These are phyloP conservation scores for Pygmarrhopalites habei DNA, from an alignment of 1,140 invertebrate species.

Conservation along the genomic window DNA sequence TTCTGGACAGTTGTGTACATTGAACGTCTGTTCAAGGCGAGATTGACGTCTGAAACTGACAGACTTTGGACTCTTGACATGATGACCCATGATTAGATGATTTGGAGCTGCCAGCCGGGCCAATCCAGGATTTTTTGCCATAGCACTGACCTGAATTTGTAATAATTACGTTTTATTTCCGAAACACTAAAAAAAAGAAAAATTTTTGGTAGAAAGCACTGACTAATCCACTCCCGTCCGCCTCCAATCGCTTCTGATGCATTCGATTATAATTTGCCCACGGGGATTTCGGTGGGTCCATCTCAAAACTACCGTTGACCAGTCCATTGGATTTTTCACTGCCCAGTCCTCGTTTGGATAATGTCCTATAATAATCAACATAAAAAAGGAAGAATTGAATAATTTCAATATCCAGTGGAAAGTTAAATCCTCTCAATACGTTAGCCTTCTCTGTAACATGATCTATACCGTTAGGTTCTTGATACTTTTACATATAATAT, in stretches of 20 bases:
- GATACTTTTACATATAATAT: too few species aligned
- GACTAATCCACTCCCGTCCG: too few species aligned
- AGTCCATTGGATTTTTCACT: constrained; percentile 42
- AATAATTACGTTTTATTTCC: too few species aligned
- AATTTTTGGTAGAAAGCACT: too few species aligned
- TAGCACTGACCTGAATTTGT: constrained; percentile 28
- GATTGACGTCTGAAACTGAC: constrained; percentile 38
- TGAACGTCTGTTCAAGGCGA: constrained; percentile 29
- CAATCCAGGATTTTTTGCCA: constrained; percentile 35
- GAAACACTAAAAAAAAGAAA: too few species aligned
- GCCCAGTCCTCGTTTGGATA: constrained; percentile 50
- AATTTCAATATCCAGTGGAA: too few species aligned
- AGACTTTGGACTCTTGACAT: constrained; percentile 35
- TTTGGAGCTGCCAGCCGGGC: constrained; percentile 22
- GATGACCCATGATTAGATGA: background rate
- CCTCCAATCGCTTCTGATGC: background rate
- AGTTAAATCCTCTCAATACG: too few species aligned
- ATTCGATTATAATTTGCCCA: constrained; percentile 41
- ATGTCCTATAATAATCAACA: constrained; percentile 44
- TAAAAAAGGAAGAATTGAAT: too few species aligned
- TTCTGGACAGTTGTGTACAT: background rate
- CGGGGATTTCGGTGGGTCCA: constrained; percentile 54
- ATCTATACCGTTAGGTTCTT: too few species aligned
- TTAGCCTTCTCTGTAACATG: too few species aligned
- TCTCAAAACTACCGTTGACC: constrained; percentile 54